Conservation (phyloP, 2,113 vertebrate species). For the Thalassarche chlororhynchos region DNA sequence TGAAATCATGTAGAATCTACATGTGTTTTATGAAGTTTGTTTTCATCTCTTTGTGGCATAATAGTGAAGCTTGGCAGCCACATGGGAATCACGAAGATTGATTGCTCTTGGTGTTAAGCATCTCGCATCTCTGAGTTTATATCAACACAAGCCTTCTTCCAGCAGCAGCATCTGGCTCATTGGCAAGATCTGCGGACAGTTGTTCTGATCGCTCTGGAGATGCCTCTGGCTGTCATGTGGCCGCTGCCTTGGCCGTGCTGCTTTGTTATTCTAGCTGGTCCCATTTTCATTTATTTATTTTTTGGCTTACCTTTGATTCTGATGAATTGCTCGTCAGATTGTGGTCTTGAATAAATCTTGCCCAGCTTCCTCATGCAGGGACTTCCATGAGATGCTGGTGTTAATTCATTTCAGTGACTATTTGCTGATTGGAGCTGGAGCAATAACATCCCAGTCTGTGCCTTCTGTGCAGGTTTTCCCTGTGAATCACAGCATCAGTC, state of each 20-base stretch:
- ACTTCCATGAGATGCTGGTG: background rate
- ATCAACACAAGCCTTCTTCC: constrained; percentile 49
- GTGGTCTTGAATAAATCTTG: constrained; percentile 22
- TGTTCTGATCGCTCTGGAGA: constrained; percentile 8
- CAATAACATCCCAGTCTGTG: background rate
- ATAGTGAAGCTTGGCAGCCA: background rate
- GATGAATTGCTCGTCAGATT: background rate
- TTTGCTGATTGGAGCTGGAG: constrained; percentile 1
- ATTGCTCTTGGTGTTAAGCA: constrained; percentile 48
- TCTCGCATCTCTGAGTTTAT: constrained; percentile 46
- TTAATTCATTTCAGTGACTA: background rate
- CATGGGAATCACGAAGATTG: background rate
- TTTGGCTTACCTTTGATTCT: constrained; percentile 25
- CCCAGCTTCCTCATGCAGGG: background rate
- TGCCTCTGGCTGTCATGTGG: constrained; percentile 38
- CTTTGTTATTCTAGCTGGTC: constrained; percentile 37
- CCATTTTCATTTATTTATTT: background rate
- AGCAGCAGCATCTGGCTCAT: constrained; percentile 65
- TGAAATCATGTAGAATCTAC: background rate
- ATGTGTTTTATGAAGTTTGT: constrained; percentile 17
- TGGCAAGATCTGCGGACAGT: constrained; percentile 42
- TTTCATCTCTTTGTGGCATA: constrained; percentile 1
- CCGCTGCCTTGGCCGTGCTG: background rate
- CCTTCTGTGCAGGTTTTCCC: background rate
- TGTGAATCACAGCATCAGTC: constrained; percentile 6